Percentiles rank a stretch among this genome's conserved stretches.
Conservation (phyloP, 2,888 invertebrate species). For the Dynastes maya region DNA sequence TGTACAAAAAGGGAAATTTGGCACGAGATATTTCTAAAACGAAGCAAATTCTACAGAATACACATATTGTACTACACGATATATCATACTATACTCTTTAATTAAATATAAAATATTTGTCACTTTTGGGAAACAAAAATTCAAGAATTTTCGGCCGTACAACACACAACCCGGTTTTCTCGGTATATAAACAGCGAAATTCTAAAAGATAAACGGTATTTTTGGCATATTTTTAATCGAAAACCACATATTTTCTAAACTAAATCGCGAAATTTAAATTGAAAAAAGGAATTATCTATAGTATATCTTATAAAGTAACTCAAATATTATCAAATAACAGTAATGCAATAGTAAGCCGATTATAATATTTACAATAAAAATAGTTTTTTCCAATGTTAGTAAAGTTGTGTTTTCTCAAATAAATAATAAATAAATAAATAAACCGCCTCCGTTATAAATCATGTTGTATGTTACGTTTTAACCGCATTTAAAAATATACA, state of each 20-base stretch:
- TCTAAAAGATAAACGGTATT: not conserved
- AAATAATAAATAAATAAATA: not conserved
- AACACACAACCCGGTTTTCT: not conserved
- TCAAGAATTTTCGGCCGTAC: constrained; percentile 46
- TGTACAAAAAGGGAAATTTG: constrained; percentile 39
- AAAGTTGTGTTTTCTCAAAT: constrained; percentile 55
- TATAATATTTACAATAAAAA: not conserved
- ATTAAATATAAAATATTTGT: constrained; percentile 39
- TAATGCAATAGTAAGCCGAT: constrained; percentile 10
- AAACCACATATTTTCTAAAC: constrained; percentile 2
- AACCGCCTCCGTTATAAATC: constrained; percentile 43
- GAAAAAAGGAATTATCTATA: not conserved
- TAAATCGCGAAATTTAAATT: constrained; percentile 30
- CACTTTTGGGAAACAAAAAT: constrained; percentile 53
- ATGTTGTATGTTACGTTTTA: constrained; percentile 21
- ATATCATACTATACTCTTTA: not conserved
- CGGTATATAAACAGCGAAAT: not conserved
- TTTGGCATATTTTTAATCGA: not conserved
- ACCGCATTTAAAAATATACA: constrained; percentile 34
- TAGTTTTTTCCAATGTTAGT: constrained; percentile 59
- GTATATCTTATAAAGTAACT: not conserved
- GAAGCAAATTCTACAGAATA: constrained; percentile 14
- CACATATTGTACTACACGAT: constrained; percentile 4
- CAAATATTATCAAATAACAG: not conserved
- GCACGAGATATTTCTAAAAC: constrained; percentile 13